Evolutionary conservation across 2,888 invertebrate species (phyloP).

Genomic region (Eupithecia subumbrata): DNA sequence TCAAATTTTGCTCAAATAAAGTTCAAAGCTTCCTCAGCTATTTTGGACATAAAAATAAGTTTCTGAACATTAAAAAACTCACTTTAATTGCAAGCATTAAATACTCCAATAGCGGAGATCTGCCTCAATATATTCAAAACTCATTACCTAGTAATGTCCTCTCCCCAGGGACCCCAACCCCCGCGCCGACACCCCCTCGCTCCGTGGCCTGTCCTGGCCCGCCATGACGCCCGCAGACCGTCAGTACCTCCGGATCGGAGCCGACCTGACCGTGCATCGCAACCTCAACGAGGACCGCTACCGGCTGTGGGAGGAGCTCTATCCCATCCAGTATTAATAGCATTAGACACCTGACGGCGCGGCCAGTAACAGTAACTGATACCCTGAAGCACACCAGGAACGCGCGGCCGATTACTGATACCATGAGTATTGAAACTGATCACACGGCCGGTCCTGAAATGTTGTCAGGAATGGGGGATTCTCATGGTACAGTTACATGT

Average conservation of each 20-base stretch:
- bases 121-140: not conserved
- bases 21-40: too few species aligned
- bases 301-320: conserved; percentile 64
- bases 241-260: conserved; percentile 56
- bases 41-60: too few species aligned
- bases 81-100: not conserved
- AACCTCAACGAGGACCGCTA: conserved; percentile 61
- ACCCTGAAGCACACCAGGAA: too few species aligned
- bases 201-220: conserved; percentile 56
- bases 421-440: too few species aligned
- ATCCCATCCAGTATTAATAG: conserved; percentile 49
- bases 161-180: conserved; percentile 59
- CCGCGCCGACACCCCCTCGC: conserved; percentile 46
- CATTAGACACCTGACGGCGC: not conserved
- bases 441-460: too few species aligned
- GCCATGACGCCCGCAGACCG: conserved; percentile 53
- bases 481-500: too few species aligned
- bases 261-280: conserved; percentile 48
- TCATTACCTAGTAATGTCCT: not conserved
- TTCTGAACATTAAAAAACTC: not conserved
- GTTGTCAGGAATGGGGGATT: not conserved
- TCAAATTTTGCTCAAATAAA: not conserved
- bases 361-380: not conserved
- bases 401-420: too few species aligned
- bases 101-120: too few species aligned